A percentile compares a stretch with the other conserved stretches of the same genome.
phyloP scores from a whole-genome alignment of 2,888 invertebrate genomes.

The Dexiosoma caninum region DNA sequence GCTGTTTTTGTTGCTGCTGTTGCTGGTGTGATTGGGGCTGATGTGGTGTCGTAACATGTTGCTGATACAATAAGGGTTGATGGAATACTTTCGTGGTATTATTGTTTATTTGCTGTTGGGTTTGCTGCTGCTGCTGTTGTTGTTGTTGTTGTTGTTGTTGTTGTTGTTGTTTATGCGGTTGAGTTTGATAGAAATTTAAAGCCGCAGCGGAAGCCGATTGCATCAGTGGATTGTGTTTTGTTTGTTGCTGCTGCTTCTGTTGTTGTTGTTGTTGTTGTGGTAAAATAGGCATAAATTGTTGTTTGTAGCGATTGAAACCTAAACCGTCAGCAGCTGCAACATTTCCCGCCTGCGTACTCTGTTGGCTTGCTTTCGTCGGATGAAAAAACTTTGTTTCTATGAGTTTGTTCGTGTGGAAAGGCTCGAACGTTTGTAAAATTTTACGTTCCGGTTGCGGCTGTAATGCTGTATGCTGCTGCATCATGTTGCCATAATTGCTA shows the following conservation, averaged over 20 bases:
- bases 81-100: constrained; percentile 63
- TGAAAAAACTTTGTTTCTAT: constrained; percentile 54
- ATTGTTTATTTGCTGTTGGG: constrained; percentile 62
- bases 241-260: constrained; percentile 52
- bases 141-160: constrained; percentile 62
- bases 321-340: constrained; percentile 16
- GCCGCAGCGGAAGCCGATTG: constrained; percentile 67
- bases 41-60: constrained; percentile 35
- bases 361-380: constrained; percentile 56
- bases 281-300: constrained; percentile 30
- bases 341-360: constrained; percentile 20
- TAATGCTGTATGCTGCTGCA: constrained; percentile 56
- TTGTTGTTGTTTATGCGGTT: constrained; percentile 64
- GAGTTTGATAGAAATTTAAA: constrained; percentile 62
- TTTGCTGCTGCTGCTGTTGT: constrained; percentile 61
- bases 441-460: constrained; percentile 70
- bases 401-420: constrained; percentile 72
- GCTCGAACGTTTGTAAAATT: constrained; percentile 74
- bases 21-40: constrained; percentile 29
- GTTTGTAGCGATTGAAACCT: constrained; percentile 51
- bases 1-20: constrained; percentile 29
- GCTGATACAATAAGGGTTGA: constrained; percentile 39
- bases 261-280: constrained; percentile 56
- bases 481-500: constrained; percentile 54
- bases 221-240: constrained; percentile 70